phyloP scores from a whole-genome alignment of 1,140 invertebrate genomes.

The Linepithema humile region DNA sequence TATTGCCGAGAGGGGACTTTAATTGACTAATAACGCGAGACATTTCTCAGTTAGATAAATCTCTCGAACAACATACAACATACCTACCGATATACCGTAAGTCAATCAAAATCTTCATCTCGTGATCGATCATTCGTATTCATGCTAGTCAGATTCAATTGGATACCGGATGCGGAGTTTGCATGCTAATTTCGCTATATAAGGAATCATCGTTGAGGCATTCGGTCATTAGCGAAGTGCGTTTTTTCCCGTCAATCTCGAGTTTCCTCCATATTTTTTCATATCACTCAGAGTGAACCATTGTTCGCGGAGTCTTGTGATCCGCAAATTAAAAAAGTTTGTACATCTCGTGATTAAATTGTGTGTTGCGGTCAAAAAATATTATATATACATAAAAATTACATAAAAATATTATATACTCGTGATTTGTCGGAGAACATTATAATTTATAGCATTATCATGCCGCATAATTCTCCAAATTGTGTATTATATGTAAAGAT shows the following conservation, averaged over 20 bases:
- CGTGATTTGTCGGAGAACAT: background rate
- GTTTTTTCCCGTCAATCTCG: background rate
- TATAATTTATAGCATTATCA: background rate
- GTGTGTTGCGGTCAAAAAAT: background rate
- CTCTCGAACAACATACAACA: background rate
- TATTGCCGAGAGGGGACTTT: background rate
- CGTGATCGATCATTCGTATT: background rate
- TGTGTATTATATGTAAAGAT: too few species aligned
- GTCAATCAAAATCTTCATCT: background rate
- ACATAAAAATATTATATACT: too few species aligned
- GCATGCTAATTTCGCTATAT: constrained; percentile 31
- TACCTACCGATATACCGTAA: background rate
- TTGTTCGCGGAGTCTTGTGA: background rate
- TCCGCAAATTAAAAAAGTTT: background rate
- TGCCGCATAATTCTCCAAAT: background rate
- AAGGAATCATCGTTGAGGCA: background rate
- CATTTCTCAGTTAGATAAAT: background rate
- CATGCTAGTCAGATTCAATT: constrained; percentile 9
- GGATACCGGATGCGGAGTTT: background rate
- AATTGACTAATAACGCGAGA: background rate
- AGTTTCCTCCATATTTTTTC: background rate
- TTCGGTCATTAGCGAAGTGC: background rate
- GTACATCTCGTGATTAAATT: background rate
- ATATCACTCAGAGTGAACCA: background rate
- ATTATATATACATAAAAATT: background rate